phyloP scores from a whole-genome alignment of 2,113 vertebrate genomes.

The Corvus moneduloides region DNA sequence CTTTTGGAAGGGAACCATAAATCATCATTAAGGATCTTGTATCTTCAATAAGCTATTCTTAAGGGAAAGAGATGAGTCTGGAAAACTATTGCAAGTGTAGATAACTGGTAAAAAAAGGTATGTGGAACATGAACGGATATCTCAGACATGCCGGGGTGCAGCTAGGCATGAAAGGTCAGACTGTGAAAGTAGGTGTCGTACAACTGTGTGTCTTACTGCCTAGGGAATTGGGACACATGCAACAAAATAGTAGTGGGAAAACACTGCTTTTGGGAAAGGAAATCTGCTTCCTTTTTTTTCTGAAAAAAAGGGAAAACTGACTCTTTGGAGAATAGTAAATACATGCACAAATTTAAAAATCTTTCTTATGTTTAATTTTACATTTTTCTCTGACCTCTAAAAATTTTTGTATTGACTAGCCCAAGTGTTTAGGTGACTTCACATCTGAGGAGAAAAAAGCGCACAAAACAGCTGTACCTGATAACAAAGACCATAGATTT shows the following conservation, averaged over 20 bases:
- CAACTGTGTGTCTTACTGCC: neutral
- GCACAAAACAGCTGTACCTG: neutral
- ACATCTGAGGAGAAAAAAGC: neutral
- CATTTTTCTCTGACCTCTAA: neutral
- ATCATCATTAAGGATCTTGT: constrained; percentile 13
- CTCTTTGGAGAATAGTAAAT: neutral
- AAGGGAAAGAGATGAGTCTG: neutral
- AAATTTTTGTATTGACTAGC: neutral
- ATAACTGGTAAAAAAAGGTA: neutral
- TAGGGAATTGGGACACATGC: neutral
- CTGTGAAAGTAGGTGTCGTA: neutral
- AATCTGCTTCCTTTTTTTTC: neutral
- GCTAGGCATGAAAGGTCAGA: neutral
- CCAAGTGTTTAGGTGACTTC: neutral
- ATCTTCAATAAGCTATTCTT: neutral
- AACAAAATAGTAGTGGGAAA: neutral
- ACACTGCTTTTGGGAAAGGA: neutral
- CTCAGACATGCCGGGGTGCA: neutral
- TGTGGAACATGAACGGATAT: neutral
- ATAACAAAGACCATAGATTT: neutral
- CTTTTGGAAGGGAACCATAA: neutral
- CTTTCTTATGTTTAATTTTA: neutral
- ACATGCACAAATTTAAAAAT: neutral
- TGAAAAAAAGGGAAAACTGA: neutral
- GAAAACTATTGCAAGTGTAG: neutral